Percentiles rank a stretch among this genome's conserved stretches.
Conservation (phyloP, 30 jellyfish, hydroid and myxozoan genomes). For the Catostylus mosaicus region DNA sequence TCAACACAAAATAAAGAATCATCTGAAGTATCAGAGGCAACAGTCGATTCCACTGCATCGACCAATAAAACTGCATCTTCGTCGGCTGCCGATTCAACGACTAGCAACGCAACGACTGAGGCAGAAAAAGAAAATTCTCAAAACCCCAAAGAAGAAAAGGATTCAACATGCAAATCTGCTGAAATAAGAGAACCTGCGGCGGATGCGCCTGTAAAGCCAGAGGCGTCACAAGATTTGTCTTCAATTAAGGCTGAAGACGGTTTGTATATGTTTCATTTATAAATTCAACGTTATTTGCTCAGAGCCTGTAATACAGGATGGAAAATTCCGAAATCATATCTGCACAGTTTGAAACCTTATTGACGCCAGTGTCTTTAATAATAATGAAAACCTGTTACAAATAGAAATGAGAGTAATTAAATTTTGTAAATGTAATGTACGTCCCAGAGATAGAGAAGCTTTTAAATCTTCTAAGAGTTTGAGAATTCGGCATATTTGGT, state of each 20-base stretch:
- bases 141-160: background rate
- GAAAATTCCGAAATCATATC: too few species aligned
- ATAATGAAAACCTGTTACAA: too few species aligned
- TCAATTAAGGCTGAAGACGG: background rate
- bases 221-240: background rate
- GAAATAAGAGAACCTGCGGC: background rate
- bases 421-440: too few species aligned
- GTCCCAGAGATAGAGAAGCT: too few species aligned
- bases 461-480: too few species aligned
- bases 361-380: too few species aligned
- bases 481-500: background rate
- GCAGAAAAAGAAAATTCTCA: conserved; percentile 8
- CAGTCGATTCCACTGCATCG: background rate
- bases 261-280: background rate
- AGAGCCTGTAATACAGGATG: too few species aligned
- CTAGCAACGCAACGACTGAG: conserved; percentile 1
- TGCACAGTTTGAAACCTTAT: too few species aligned
- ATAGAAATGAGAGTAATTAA: too few species aligned
- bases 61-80: conserved; percentile 6
- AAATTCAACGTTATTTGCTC: background rate
- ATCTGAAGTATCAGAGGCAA: conserved; percentile 1
- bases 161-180: background rate
- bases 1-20: background rate
- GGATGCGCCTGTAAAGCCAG: conserved; percentile 2
- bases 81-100: conserved; percentile 3